phyloP scores from a whole-genome alignment of 2,113 vertebrate species.

The Callospermophilus lateralis region DNA sequence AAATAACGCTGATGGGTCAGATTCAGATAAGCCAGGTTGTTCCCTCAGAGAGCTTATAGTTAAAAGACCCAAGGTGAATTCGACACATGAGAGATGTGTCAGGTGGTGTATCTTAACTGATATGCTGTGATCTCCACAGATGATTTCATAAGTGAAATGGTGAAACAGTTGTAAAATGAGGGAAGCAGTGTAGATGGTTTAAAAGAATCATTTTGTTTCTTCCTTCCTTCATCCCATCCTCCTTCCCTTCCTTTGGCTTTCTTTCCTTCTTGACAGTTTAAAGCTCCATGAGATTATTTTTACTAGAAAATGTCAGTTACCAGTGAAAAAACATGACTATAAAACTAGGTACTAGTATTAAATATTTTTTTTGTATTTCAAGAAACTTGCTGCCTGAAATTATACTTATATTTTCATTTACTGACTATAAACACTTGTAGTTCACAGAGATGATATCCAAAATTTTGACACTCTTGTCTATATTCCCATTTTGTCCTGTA shows the following conservation, averaged over 20 bases:
- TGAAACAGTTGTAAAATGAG: neutral
- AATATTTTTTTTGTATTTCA: neutral
- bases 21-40: slow-evolving; percentile 11
- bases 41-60: neutral
- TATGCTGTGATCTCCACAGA: too few relatives aligned
- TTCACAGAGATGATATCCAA: accelerated
- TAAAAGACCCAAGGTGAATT: slow-evolving; percentile 30
- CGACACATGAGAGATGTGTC: neutral
- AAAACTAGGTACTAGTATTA: neutral
- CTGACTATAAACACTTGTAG: neutral
- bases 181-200: neutral
- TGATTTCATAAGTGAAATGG: neutral
- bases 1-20: neutral
- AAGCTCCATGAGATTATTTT: neutral
- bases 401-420: neutral
- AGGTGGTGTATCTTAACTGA: neutral
- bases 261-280: neutral
- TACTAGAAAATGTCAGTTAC: neutral
- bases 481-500: neutral
- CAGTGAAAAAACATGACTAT: neutral
- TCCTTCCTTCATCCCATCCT: neutral
- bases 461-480: neutral
- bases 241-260: neutral
- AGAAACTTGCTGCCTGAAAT: neutral
- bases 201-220: neutral